A percentile compares a stretch with the other conserved stretches of the same genome.
Evolutionary conservation across 2,113 vertebrate genomes (phyloP).

Genomic region (Amazona guildingii): DNA sequence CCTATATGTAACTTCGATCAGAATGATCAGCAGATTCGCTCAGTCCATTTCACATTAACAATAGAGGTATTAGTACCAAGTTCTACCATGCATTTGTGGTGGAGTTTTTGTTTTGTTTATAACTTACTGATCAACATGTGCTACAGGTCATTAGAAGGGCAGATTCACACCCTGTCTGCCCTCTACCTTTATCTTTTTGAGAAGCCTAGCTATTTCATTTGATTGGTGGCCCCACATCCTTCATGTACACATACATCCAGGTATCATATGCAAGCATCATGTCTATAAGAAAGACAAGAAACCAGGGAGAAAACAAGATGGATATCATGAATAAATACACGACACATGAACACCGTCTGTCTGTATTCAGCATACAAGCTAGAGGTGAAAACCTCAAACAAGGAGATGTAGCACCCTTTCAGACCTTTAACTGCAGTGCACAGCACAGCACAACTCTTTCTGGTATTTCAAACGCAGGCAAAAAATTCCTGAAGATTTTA

Average conservation of each 20-base stretch:
- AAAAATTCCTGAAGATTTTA: not conserved
- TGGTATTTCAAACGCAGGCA: slow-evolving; percentile 2
- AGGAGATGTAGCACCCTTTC: slow-evolving; percentile 42
- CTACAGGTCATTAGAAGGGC: not conserved
- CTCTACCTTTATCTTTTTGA: not conserved
- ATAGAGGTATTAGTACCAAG: not conserved
- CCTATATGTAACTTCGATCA: not conserved
- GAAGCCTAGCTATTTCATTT: not conserved
- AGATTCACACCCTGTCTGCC: not conserved
- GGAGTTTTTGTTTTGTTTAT: not conserved
- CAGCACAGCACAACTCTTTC: slow-evolving; percentile 17
- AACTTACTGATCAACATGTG: not conserved
- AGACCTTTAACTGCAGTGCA: slow-evolving; percentile 39
- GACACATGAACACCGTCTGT: not conserved
- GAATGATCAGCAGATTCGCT: not conserved
- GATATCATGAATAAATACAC: not conserved
- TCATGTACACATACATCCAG: not conserved
- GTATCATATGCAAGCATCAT: not conserved
- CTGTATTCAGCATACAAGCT: slow-evolving; percentile 16
- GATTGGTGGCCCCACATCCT: not conserved
- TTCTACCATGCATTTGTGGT: not conserved
- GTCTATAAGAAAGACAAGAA: not conserved
- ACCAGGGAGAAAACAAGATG: not conserved
- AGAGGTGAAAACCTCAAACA: slow-evolving; percentile 15
- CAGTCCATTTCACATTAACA: not conserved